These are phyloP conservation scores for Wasmannia auropunctata DNA, from an alignment of 1,140 invertebrate species.

Conservation along the genomic window DNA sequence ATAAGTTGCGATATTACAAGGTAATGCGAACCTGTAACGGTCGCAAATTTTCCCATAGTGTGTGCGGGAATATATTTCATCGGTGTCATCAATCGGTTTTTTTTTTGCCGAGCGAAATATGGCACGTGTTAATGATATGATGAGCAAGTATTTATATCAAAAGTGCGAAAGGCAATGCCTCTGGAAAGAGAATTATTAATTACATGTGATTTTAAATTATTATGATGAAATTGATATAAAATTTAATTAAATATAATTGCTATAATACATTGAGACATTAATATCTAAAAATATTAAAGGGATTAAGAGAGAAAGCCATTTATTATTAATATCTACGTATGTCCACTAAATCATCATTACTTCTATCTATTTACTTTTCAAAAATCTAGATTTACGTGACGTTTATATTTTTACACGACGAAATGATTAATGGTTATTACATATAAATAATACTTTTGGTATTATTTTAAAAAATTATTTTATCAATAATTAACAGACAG, in stretches of 20 bases:
- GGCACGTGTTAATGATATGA: background rate
- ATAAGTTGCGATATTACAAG: slow-evolving; percentile 10
- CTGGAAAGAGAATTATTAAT: background rate
- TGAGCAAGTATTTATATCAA: background rate
- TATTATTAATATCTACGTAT: background rate
- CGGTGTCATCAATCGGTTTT: background rate
- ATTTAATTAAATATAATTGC: slow-evolving; percentile 1
- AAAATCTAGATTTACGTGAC: background rate
- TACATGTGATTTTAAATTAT: background rate
- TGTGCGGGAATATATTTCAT: slow-evolving; percentile 27
- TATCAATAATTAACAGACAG: slow-evolving; percentile 11
- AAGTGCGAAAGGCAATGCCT: background rate
- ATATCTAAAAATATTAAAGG: background rate
- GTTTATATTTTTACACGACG: background rate
- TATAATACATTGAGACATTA: background rate
- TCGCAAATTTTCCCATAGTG: slow-evolving; percentile 35
- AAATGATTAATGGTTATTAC: background rate
- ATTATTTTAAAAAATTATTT: slow-evolving; percentile 1
- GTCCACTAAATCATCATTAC: background rate
- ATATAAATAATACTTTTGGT: background rate
- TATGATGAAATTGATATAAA: background rate
- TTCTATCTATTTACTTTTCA: background rate
- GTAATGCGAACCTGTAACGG: background rate
- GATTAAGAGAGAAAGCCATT: background rate
- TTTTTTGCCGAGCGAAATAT: background rate